Base-by-base conservation (phyloP, 2,113 vertebrate species). In the Cisticola juncidis region DNA sequence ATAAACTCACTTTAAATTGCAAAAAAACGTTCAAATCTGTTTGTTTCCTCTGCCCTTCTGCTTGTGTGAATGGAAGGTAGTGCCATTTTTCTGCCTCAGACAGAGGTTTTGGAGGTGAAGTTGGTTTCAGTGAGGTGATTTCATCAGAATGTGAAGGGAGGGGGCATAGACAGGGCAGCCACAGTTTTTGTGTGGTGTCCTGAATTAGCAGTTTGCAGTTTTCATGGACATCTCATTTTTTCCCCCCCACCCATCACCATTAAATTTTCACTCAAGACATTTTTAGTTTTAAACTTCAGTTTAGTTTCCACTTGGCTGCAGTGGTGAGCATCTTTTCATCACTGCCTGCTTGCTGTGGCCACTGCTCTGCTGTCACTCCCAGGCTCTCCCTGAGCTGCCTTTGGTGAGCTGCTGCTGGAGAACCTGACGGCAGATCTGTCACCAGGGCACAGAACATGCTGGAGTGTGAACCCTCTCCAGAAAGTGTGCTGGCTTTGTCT, bases 241-340 rank as follows among this genome's bases (percentile, higher is more conserved):
- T 8, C 2, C 5, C 2, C 3, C 3, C 12, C 5, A 5, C 16
- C 19, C 4, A 18, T 74, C 23, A 9, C n/a, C 21, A 6, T 79
- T 74, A 61, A 28, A 60, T 92, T 71, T 87, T 65, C 33, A 69
- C 29, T 80, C 0, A 4, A 91, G 53, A 38, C 5, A 14, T 54
- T 90, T 90, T 77, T 53, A 48, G 45, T 36, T 82, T 54, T 35
- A 26, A 60, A 60, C 53, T 91, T 82, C 24, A 51, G 70, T 45
- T 81, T 33, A 12, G 28, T 72, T 97, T 85, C 66, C 33, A 7
- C 18, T 12, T 68, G 3, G 1, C 14, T 40, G 44, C 65, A 8
- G 31, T 69, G 73, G 44, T 64, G 73, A 85, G 22, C 73, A 68
- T 64, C 56, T 25, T 78, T 47, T 64, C 44, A 31, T 50, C 6